Evolutionary conservation across 2,797 vertebrate genomes (phyloP).

Genomic region (Myotis daubentonii): DNA sequence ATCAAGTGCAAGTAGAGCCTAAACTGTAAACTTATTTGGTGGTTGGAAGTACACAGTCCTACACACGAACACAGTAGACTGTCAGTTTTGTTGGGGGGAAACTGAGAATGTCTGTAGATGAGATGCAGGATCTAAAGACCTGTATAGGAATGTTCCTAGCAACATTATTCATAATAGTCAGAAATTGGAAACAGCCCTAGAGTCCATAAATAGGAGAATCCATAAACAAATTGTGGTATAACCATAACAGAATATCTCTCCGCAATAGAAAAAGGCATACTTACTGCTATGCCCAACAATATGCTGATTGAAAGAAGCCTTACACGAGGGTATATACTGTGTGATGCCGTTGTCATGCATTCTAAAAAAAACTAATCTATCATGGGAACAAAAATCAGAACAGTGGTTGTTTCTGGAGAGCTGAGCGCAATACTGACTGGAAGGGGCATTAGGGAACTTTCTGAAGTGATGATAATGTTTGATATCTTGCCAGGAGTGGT

Average conservation of each 20-base stretch:
- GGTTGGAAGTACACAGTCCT: not conserved
- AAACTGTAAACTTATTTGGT: conserved; percentile 18
- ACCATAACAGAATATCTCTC: not conserved
- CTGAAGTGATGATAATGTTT: not conserved
- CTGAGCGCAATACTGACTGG: not conserved
- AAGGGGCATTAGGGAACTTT: not conserved
- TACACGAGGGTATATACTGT: not conserved
- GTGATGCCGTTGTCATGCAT: not conserved
- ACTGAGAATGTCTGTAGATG: not conserved
- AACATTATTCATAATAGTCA: not conserved
- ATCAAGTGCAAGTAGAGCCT: not conserved
- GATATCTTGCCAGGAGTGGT: not conserved
- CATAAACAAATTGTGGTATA: not conserved
- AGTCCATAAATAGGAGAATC: not conserved
- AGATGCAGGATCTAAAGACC: not conserved
- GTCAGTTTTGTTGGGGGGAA: not conserved
- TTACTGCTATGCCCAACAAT: not conserved
- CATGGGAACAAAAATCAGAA: not conserved
- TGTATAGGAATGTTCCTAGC: not conserved
- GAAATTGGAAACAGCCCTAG: not conserved
- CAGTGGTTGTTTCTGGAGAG: not conserved
- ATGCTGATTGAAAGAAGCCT: not conserved
- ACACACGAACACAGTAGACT: not conserved
- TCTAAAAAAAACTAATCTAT: not conserved
- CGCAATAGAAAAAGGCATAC: not conserved